phyloP scores from a whole-genome alignment of 2,113 vertebrate species.

The Arothron firmamentum region DNA sequence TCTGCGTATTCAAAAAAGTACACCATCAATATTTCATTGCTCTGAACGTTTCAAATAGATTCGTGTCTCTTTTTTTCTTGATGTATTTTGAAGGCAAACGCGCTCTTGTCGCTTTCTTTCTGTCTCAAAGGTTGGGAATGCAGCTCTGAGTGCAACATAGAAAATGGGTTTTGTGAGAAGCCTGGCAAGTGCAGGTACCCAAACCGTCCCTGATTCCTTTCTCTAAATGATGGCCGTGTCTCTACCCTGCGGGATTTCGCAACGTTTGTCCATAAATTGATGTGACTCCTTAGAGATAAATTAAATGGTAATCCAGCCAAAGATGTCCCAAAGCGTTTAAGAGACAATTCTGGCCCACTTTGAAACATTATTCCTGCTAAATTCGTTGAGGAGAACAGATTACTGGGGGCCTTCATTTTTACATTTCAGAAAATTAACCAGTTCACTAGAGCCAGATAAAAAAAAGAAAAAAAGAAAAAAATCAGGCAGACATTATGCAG shows the following conservation, averaged over 20 bases:
- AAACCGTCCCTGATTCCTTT: slow-evolving; percentile 25
- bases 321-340: not conserved
- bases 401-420: too few relatives aligned
- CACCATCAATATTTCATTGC: slow-evolving; percentile 21
- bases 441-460: too few relatives aligned
- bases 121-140: slow-evolving; percentile 78
- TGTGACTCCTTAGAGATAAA: slow-evolving; percentile 2
- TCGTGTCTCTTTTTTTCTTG: not conserved
- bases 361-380: not conserved
- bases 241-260: slow-evolving; percentile 8
- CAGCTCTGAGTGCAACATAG: slow-evolving; percentile 78
- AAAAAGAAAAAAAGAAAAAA: not conserved
- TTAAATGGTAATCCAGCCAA: slow-evolving; percentile 8
- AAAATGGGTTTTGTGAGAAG: slow-evolving; percentile 86
- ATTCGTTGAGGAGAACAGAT: not conserved
- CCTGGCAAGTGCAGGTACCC: slow-evolving; percentile 88
- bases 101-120: slow-evolving; percentile 14
- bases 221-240: slow-evolving; percentile 4
- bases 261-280: slow-evolving; percentile 18
- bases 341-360: not conserved
- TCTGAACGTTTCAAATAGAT: slow-evolving; percentile 24
- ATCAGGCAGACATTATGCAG: not conserved
- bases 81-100: slow-evolving; percentile 17
- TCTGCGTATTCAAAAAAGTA: slow-evolving; percentile 8
- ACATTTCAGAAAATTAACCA: too few relatives aligned